Evolutionary conservation across 2,888 invertebrate genomes (phyloP).

Genomic region (Dinocampus coccinellae): DNA sequence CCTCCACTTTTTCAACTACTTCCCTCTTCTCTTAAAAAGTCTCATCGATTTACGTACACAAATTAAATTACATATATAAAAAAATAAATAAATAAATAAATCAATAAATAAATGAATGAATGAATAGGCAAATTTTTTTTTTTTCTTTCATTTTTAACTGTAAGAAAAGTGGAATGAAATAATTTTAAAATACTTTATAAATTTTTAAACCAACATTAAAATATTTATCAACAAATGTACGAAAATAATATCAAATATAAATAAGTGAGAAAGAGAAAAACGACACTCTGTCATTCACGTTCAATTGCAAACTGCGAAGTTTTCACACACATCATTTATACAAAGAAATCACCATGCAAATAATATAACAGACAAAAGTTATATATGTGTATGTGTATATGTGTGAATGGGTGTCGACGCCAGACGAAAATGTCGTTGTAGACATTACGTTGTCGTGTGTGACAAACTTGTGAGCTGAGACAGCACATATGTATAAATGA

Average conservation of each 20-base stretch:
- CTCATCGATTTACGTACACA: background rate
- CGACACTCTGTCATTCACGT: no score
- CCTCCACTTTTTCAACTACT: slow-evolving; percentile 1
- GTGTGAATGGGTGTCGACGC: background rate
- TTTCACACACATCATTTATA: background rate
- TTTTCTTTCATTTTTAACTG: no score
- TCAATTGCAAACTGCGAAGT: background rate
- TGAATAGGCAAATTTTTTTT: no score
- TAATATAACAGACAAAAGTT: slow-evolving; percentile 5
- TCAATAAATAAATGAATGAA: no score
- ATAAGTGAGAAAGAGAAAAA: no score
- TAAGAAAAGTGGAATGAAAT: no score
- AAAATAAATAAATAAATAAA: background rate
- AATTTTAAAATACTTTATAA: background rate
- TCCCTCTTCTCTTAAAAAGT: background rate
- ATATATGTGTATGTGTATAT: no score
- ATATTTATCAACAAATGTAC: background rate
- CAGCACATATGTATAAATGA: slow-evolving; percentile 6
- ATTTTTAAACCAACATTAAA: background rate
- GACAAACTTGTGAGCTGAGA: background rate
- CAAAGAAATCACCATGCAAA: background rate
- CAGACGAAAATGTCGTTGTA: slow-evolving; percentile 9
- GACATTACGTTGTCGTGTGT: background rate
- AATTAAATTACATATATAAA: background rate
- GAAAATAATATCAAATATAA: background rate